phyloP scores from a whole-genome alignment of 2,797 vertebrate species.

The Microcaecilia unicolor region DNA sequence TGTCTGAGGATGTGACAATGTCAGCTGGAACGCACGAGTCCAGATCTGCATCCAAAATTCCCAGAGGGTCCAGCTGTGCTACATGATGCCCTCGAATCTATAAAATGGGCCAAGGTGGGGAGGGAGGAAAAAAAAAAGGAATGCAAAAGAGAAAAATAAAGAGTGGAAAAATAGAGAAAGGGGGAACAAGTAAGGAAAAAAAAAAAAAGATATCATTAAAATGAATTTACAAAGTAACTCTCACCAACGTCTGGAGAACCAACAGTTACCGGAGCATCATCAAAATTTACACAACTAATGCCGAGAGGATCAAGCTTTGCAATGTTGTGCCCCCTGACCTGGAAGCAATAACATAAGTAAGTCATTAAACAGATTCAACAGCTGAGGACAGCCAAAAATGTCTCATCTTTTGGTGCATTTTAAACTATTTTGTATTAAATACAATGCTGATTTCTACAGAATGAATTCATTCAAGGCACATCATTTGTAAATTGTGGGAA shows the following conservation, averaged over 20 bases:
- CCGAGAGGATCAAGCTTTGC: slow-evolving; percentile 92
- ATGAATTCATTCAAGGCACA: too few species aligned
- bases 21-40: slow-evolving; percentile 93
- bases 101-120: slow-evolving; percentile 51
- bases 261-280: slow-evolving; percentile 81
- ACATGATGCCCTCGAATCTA: slow-evolving; percentile 99
- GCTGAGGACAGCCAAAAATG: too few species aligned
- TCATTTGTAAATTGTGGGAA: too few species aligned
- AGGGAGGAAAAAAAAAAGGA: slow-evolving; percentile 2
- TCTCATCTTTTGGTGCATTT: too few species aligned
- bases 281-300: slow-evolving; percentile 98
- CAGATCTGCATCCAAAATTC: slow-evolving; percentile 98
- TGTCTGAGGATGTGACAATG: slow-evolving; percentile 96
- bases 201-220: slow-evolving; percentile 68
- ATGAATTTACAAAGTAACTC: slow-evolving; percentile 63
- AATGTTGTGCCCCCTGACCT: slow-evolving; percentile 95
- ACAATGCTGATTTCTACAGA: too few species aligned
- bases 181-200: slow-evolving; percentile 29
- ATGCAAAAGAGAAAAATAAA: neutral
- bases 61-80: slow-evolving; percentile 96
- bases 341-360: slow-evolving; percentile 68
- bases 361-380: too few species aligned
- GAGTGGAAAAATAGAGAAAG: neutral
- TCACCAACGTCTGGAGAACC: slow-evolving; percentile 90
- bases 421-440: too few species aligned